phyloP scores from a whole-genome alignment of 2,797 vertebrate species.

The Anomalospiza imberbis region DNA sequence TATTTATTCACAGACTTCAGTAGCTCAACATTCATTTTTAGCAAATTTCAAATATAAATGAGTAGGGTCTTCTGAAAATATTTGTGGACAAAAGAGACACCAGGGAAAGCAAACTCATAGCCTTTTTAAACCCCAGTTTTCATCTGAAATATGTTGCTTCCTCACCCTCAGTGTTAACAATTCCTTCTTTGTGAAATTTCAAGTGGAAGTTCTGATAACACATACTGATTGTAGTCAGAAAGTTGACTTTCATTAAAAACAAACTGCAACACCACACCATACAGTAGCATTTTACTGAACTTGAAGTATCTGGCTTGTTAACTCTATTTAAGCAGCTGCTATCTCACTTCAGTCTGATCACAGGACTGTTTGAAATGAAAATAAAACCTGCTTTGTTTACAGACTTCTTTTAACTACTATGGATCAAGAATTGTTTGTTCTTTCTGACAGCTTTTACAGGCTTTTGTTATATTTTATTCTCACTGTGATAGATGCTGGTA shows the following conservation, averaged over 20 bases:
- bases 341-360: slow-evolving; percentile 65
- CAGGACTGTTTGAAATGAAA: slow-evolving; percentile 60
- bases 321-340: slow-evolving; percentile 55
- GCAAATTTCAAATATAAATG: background rate
- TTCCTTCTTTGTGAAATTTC: slow-evolving; percentile 31
- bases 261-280: slow-evolving; percentile 18
- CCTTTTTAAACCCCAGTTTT: background rate
- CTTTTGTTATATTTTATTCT: slow-evolving; percentile 56
- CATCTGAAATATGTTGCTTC: background rate
- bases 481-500: slow-evolving; percentile 1
- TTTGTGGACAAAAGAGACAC: background rate
- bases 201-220: slow-evolving; percentile 39
- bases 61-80: background rate
- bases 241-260: slow-evolving; percentile 54
- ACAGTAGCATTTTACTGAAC: slow-evolving; percentile 63
- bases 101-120: background rate
- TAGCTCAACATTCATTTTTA: background rate
- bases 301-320: slow-evolving; percentile 63
- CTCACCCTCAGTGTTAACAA: background rate
- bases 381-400: slow-evolving; percentile 62
- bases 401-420: slow-evolving; percentile 32
- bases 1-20: background rate
- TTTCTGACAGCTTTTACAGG: slow-evolving; percentile 38
- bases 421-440: slow-evolving; percentile 27
- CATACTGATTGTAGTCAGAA: slow-evolving; percentile 52